Conservation (phyloP, 2,888 invertebrate species). For the Metacarcinus magister region DNA sequence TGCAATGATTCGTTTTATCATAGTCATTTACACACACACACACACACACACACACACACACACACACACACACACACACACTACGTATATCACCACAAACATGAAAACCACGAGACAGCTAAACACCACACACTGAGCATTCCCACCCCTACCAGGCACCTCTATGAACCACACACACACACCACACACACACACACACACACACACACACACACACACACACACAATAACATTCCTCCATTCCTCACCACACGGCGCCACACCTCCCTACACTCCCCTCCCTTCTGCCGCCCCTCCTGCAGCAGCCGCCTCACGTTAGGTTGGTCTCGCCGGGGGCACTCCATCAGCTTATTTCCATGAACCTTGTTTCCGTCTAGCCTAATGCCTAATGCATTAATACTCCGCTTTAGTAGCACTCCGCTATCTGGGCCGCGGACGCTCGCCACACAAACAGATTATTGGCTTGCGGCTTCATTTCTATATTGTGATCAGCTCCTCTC, state of each 20-base stretch:
- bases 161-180: conserved; percentile 58
- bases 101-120: not conserved
- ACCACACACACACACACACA: conserved; percentile 52
- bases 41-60: conserved; percentile 39
- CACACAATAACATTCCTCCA: conserved; percentile 35
- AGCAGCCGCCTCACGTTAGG: conserved; percentile 14
- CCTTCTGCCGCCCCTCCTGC: conserved; percentile 1
- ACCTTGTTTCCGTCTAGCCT: conserved; percentile 57
- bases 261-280: not conserved
- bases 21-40: conserved; percentile 18
- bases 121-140: not conserved
- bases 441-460: conserved; percentile 58
- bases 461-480: conserved; percentile 46
- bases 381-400: conserved; percentile 58
- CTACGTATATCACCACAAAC: not conserved
- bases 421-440: conserved; percentile 35
- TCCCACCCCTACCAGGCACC: not conserved
- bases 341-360: conserved; percentile 60
- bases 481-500: conserved; percentile 55
- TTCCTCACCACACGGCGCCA: not conserved
- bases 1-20: not conserved
- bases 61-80: conserved; percentile 35
- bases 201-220: not conserved
- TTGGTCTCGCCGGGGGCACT: not conserved
- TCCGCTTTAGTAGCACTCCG: not conserved